Percentiles rank a stretch among this genome's conserved stretches.
Evolutionary conservation across 2,113 vertebrate species (phyloP).

Genomic region (Melanerpes formicivorus): DNA sequence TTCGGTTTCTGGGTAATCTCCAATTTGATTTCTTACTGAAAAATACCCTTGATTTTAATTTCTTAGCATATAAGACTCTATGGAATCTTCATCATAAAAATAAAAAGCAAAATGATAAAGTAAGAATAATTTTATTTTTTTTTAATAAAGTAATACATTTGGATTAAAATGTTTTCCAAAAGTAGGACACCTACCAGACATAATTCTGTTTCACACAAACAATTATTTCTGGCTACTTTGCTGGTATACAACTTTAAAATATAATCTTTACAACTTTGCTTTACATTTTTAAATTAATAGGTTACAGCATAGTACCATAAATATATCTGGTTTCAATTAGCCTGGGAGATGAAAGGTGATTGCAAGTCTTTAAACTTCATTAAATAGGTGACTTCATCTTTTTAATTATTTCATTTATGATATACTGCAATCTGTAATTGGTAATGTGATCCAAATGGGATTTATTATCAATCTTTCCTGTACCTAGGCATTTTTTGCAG

Average conservation of each 20-base stretch:
- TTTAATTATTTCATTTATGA: slow-evolving; percentile 56
- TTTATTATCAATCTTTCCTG: neutral
- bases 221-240: slow-evolving; percentile 46
- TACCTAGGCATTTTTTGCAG: neutral
- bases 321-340: slow-evolving; percentile 65
- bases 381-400: slow-evolving; percentile 35
- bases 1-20: neutral
- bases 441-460: neutral
- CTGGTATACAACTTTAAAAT: slow-evolving; percentile 27
- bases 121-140: neutral
- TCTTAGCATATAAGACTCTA: neutral
- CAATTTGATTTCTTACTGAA: slow-evolving; percentile 9
- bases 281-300: slow-evolving; percentile 55
- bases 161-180: slow-evolving; percentile 46
- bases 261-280: slow-evolving; percentile 53
- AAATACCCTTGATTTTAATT: slow-evolving; percentile 37
- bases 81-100: neutral
- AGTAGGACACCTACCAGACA: neutral
- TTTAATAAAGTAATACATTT: neutral
- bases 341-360: slow-evolving; percentile 18
- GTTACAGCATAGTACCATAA: slow-evolving; percentile 30
- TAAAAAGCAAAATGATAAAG: too few relatives aligned
- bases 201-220: slow-evolving; percentile 30
- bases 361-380: slow-evolving; percentile 43
- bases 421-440: neutral